phyloP scores from a whole-genome alignment of 2,113 vertebrate genomes.

The Fukomys damarensis region DNA sequence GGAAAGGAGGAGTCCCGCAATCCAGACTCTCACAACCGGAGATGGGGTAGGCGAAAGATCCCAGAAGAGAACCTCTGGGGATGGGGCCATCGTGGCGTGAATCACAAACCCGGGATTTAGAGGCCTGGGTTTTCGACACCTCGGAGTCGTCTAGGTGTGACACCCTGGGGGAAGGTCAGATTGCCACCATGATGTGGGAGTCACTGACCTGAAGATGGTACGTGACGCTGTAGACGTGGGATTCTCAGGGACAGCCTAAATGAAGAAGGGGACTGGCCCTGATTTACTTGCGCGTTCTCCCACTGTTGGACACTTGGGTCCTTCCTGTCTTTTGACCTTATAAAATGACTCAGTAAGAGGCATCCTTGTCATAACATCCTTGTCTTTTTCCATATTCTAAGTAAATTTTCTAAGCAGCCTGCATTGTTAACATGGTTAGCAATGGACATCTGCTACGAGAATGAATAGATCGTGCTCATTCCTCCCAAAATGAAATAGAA shows the following conservation, averaged over 20 bases:
- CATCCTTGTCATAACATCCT: background rate
- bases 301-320: background rate
- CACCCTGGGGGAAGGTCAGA: background rate
- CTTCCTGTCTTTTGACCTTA: slow-evolving; percentile 27
- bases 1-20: background rate
- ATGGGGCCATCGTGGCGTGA: background rate
- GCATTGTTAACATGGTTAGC: slow-evolving; percentile 37
- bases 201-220: background rate
- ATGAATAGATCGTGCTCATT: background rate
- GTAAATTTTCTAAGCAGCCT: slow-evolving; percentile 58
- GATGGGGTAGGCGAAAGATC: background rate
- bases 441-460: background rate
- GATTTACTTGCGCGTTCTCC: background rate
- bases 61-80: background rate
- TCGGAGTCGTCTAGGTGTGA: background rate
- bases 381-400: slow-evolving; percentile 24
- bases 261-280: background rate
- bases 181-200: background rate
- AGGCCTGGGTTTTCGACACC: background rate
- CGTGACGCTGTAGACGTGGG: background rate
- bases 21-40: background rate
- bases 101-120: background rate
- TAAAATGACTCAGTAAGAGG: background rate
- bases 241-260: background rate
- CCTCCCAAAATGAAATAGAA: slow-evolving; percentile 57